These are phyloP conservation scores for Oophaga pumilio DNA, from an alignment of 2,113 vertebrate genomes.

Conservation along the genomic window DNA sequence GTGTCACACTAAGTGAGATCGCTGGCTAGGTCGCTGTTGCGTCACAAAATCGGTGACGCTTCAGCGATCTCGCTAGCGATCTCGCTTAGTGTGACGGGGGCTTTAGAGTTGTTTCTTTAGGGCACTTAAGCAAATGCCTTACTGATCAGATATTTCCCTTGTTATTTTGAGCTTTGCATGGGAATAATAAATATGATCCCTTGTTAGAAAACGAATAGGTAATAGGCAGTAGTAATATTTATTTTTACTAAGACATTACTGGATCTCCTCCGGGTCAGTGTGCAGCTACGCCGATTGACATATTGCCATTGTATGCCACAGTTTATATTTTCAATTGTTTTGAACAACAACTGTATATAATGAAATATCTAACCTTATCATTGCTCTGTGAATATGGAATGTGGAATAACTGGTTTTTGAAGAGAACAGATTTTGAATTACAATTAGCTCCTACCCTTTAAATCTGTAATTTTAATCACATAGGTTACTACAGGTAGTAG, in stretches of 20 bases:
- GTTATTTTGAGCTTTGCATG: neutral
- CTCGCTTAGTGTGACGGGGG: too few relatives aligned
- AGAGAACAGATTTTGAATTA: conserved; percentile 3
- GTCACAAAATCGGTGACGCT: too few relatives aligned
- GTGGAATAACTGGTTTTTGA: neutral
- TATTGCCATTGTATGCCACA: neutral
- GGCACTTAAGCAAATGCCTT: too few relatives aligned
- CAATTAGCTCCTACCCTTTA: neutral
- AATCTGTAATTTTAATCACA: neutral
- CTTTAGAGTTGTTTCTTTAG: too few relatives aligned
- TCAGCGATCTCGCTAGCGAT: too few relatives aligned
- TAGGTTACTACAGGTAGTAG: neutral
- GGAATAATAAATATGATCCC: neutral
- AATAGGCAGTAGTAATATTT: too few relatives aligned
- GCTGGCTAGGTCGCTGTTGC: too few relatives aligned
- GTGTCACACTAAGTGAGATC: too few relatives aligned
- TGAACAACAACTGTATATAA: neutral
- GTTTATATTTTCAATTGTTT: neutral
- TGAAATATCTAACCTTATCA: neutral
- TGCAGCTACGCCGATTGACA: neutral
- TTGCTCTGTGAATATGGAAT: conserved; percentile 7
- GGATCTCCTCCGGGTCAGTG: too few relatives aligned
- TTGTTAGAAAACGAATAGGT: too few relatives aligned
- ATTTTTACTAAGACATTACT: too few relatives aligned
- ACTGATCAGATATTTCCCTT: neutral